phyloP scores from a whole-genome alignment of 2,113 vertebrate genomes.

The Nothoprocta perdicaria region DNA sequence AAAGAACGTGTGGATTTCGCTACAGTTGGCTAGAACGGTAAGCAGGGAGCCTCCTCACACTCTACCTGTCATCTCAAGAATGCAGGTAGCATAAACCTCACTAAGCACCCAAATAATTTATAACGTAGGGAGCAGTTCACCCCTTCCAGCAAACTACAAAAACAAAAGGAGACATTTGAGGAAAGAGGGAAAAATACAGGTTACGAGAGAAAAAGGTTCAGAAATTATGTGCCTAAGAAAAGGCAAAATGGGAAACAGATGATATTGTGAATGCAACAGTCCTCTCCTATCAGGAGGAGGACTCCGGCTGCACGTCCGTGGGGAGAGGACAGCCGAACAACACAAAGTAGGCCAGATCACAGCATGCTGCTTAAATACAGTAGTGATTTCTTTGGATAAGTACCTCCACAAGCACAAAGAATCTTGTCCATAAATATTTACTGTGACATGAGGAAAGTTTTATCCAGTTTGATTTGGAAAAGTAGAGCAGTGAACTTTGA shows the following conservation, averaged over 20 bases:
- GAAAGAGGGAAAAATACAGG: background rate
- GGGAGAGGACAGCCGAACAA: background rate
- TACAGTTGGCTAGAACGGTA: background rate
- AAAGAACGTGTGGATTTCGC: background rate
- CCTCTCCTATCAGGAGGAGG: background rate
- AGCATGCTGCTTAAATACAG: background rate
- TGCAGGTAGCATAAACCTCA: background rate
- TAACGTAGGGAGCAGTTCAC: background rate
- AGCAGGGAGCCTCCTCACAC: background rate
- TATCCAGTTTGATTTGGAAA: background rate
- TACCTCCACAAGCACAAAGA: background rate
- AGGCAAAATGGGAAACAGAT: background rate
- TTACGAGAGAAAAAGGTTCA: background rate
- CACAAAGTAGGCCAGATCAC: background rate
- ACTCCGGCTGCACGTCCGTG: background rate
- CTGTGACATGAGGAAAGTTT: background rate
- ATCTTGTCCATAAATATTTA: background rate
- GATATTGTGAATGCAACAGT: background rate
- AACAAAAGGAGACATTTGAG: background rate
- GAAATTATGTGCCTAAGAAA: background rate
- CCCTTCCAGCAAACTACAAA: background rate
- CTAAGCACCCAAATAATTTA: background rate
- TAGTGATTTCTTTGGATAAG: background rate
- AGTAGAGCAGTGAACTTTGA: background rate
- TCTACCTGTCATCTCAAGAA: background rate